Percentiles rank a stretch among this genome's conserved stretches.
These are phyloP conservation scores for Danio albolineatus DNA, from an alignment of 2,797 vertebrate genomes.

Conservation along the genomic window DNA sequence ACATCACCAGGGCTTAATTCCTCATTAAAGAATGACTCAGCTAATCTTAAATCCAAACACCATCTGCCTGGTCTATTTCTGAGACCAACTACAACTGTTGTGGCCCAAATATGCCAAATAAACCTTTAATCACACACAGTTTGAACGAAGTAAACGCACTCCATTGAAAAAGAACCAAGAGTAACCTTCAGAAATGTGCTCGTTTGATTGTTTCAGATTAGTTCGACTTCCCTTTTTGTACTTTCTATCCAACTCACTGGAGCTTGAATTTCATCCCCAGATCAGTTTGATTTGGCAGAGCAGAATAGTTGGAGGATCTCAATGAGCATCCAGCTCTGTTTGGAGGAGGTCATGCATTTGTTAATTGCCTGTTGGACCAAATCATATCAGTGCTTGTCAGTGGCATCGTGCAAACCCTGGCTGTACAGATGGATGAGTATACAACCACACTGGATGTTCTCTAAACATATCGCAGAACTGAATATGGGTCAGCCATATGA, in stretches of 20 bases:
- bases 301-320: slow-evolving; percentile 11
- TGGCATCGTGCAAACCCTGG: slow-evolving; percentile 41
- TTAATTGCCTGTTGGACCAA: slow-evolving; percentile 57
- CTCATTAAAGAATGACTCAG: slow-evolving; percentile 24
- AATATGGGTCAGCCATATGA: slow-evolving; percentile 54
- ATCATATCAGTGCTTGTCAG: slow-evolving; percentile 56
- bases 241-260: slow-evolving; percentile 29
- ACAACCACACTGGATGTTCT: slow-evolving; percentile 28
- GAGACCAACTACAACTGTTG: slow-evolving; percentile 11
- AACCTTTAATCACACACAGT: background rate
- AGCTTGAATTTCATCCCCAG: slow-evolving; percentile 34
- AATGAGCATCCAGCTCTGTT: slow-evolving; percentile 33
- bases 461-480: slow-evolving; percentile 40
- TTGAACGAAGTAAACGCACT: slow-evolving; percentile 1
- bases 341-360: slow-evolving; percentile 45
- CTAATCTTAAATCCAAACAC: slow-evolving; percentile 45
- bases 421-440: slow-evolving; percentile 41
- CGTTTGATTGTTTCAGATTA: slow-evolving; percentile 1
- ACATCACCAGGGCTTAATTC: slow-evolving; percentile 13
- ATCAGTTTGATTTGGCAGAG: slow-evolving; percentile 48
- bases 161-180: background rate
- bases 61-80: slow-evolving; percentile 30
- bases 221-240: slow-evolving; percentile 23
- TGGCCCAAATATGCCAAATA: slow-evolving; percentile 25
- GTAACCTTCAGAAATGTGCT: background rate